Base-by-base conservation (phyloP, 1,140 invertebrate species). In the Drosophila rufa region DNA sequence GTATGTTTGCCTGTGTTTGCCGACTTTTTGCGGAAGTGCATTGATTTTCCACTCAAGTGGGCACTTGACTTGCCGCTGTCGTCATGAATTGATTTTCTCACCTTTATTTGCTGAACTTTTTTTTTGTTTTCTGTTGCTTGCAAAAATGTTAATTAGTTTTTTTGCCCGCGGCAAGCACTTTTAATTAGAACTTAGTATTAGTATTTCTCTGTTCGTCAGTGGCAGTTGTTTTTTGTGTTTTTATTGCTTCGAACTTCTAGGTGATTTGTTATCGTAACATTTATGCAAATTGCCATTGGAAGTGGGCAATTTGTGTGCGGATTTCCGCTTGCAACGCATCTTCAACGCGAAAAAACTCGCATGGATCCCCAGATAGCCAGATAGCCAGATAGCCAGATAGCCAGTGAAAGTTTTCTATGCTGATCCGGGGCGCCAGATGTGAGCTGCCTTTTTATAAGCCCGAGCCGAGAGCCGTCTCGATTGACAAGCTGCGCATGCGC, bases 31-130 rank as follows among this genome's bases (percentile, higher is more conserved):
- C 85, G 85, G 85, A 90, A 90, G 85, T 90, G 79, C 85, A 90
- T 90, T 85, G 85, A 82, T 90, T 89, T 89, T 81, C 85, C 85
- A 85, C 81, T 89, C 85, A 90, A 90, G 85, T 82, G 75, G 81
- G 75, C 81, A 90, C 85, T 85, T 69, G 68, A 80, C 67, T 76
- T 50, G 75, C 55, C 81, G 36, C 55, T 68, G 62, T 57, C 62
- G 66, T 79, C 55, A 59, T 61, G 84, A 69, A 84, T 84, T 81
- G 61, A 84, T 84, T 84, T 84, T 89, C 84, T 84, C 84, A 89
- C 85, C 84, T 89, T 77, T 84, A 74, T 73, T 74, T 73, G 60
- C 70, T 60, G 38, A 71, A 70, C 45, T 71, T 67, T 62, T 60
- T 47, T 48, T 15, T n/a, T 11, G 33, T 33, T 12, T 53, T 61